Conservation (phyloP, 1,140 invertebrate species). For the Drosophila sechellia region DNA sequence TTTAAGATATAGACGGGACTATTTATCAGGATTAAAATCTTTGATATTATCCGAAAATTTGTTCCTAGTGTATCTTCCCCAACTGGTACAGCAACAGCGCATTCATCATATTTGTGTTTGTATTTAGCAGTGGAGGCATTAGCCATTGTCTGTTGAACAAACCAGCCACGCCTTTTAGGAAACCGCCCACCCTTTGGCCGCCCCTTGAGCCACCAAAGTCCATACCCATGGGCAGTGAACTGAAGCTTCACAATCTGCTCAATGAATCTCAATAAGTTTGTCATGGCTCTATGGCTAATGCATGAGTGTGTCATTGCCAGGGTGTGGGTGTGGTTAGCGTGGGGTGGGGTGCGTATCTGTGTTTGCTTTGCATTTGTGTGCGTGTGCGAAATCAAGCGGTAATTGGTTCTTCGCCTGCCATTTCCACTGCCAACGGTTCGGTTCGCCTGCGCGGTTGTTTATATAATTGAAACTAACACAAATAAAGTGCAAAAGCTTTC, state of each 20-base stretch:
- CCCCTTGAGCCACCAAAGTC: background rate
- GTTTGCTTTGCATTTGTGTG: slow-evolving; percentile 74
- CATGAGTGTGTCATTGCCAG: slow-evolving; percentile 10
- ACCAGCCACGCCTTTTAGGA: slow-evolving; percentile 2
- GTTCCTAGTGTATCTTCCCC: too few relatives aligned
- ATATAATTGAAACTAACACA: slow-evolving; percentile 83
- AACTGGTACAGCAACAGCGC: background rate
- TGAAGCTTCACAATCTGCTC: slow-evolving; percentile 72
- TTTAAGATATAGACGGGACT: too few relatives aligned
- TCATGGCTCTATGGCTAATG: slow-evolving; percentile 45
- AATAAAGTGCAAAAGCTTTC: slow-evolving; percentile 82
- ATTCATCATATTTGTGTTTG: slow-evolving; percentile 59
- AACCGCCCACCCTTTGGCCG: background rate
- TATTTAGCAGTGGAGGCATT: slow-evolving; percentile 75
- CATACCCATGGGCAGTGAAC: slow-evolving; percentile 37
- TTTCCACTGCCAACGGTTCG: slow-evolving; percentile 9
- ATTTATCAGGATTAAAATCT: too few relatives aligned
- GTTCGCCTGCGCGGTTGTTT: slow-evolving; percentile 51
- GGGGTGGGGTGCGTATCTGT: slow-evolving; percentile 31
- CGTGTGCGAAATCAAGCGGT: slow-evolving; percentile 80
- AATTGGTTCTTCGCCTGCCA: slow-evolving; percentile 69
- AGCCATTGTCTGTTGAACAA: slow-evolving; percentile 63
- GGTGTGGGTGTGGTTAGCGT: background rate
- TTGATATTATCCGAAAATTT: too few relatives aligned
- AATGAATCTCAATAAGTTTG: slow-evolving; percentile 82